These are phyloP conservation scores for Threskiornis aethiopicus DNA, from an alignment of 2,797 vertebrate genomes.

Conservation along the genomic window DNA sequence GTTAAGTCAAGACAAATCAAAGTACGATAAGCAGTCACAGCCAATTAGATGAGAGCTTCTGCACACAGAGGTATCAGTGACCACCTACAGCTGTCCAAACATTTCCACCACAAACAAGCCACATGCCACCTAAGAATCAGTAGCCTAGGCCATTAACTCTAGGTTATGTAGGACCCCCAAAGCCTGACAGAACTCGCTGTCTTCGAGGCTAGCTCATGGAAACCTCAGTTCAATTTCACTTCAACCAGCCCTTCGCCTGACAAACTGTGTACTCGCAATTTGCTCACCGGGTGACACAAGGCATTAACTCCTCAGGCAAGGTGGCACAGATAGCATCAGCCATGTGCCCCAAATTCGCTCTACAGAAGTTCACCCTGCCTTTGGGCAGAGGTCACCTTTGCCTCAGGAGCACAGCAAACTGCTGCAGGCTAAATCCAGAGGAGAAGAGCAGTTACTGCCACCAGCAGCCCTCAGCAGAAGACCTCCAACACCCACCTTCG, in stretches of 20 bases:
- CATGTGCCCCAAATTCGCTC: background rate
- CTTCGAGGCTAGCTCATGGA: background rate
- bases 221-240: background rate
- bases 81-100: background rate
- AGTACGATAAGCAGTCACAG: background rate
- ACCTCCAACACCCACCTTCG: background rate
- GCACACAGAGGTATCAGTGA: background rate
- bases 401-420: background rate
- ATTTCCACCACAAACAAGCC: background rate
- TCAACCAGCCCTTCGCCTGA: background rate
- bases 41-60: background rate
- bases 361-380: background rate
- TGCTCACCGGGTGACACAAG: background rate
- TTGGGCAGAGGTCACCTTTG: background rate
- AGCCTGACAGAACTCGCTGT: rapidly evolving
- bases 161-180: rapidly evolving
- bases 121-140: rapidly evolving
- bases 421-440: background rate
- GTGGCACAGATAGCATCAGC: rapidly evolving
- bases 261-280: rapidly evolving
- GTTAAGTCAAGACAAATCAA: background rate
- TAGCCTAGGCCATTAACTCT: background rate
- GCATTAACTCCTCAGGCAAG: background rate
- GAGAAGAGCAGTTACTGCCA: background rate
- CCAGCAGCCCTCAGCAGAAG: background rate